phyloP scores from a whole-genome alignment of 37 sponge, comb jelly and placozoan species.

The Lycopodina hypogea region DNA sequence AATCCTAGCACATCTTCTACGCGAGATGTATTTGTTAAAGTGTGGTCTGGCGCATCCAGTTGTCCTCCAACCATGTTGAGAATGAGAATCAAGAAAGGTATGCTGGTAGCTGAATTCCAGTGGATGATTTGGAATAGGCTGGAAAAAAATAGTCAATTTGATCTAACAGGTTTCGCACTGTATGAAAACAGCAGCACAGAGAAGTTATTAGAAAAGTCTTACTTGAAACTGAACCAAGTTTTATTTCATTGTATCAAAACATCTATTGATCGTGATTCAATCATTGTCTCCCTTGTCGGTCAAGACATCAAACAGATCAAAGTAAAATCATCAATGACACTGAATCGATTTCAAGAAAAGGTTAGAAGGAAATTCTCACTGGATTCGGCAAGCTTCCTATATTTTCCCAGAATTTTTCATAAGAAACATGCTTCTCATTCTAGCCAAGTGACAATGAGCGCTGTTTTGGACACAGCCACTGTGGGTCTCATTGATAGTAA shows the following conservation, averaged over 20 bases:
- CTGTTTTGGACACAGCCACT: constrained; percentile 8
- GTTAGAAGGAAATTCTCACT: constrained; percentile 29
- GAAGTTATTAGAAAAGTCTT: neutral
- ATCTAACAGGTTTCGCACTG: constrained; percentile 26
- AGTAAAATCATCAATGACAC: constrained; percentile 21
- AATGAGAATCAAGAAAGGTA: constrained; percentile 37
- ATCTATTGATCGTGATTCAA: neutral
- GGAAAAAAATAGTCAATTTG: neutral
- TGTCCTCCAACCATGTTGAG: neutral
- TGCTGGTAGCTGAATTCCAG: constrained; percentile 46
- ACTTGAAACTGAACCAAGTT: constrained; percentile 6
- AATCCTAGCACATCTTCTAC: neutral
- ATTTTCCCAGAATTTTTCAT: constrained; percentile 49
- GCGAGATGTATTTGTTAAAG: constrained; percentile 25
- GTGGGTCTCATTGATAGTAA: constrained; percentile 19
- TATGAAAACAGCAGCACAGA: constrained; percentile 31
- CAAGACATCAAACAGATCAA: constrained; percentile 34
- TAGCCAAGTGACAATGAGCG: neutral
- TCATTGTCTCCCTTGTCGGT: constrained; percentile 46
- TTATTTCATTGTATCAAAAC: neutral
- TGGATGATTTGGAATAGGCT: constrained; percentile 57
- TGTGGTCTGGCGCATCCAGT: constrained; percentile 18
- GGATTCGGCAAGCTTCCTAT: constrained; percentile 39
- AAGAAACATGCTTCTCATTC: neutral
- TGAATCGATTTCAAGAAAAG: constrained; percentile 29